A percentile compares a stretch with the other conserved stretches of the same genome.
Evolutionary conservation across 2,888 invertebrate genomes (phyloP).

Genomic region (Hypomecis atomaria): DNA sequence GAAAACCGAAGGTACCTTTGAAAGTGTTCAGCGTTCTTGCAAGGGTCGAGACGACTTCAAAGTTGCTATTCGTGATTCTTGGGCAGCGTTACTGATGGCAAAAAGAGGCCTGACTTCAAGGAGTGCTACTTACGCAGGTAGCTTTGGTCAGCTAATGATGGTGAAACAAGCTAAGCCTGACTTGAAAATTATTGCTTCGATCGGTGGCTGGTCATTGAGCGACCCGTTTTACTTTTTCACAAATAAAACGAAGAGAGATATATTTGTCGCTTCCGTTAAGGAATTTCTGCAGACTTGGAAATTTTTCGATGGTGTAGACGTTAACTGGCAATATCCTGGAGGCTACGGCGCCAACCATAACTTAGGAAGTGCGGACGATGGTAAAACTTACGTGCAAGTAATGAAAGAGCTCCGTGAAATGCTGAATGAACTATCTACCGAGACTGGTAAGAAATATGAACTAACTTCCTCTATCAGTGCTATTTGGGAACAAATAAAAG

Average conservation of each 20-base stretch:
- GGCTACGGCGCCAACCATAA: slow-evolving; percentile 80
- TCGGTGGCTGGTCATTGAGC: slow-evolving; percentile 78
- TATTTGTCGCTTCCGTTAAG: slow-evolving; percentile 76
- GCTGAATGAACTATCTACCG: slow-evolving; percentile 70
- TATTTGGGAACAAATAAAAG: slow-evolving; percentile 80
- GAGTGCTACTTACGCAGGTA: slow-evolving; percentile 81
- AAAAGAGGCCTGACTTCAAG: slow-evolving; percentile 75
- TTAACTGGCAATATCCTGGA: slow-evolving; percentile 82
- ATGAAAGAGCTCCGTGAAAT: slow-evolving; percentile 78
- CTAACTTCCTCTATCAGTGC: slow-evolving; percentile 79
- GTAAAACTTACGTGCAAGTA: slow-evolving; percentile 68
- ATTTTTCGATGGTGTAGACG: slow-evolving; percentile 80
- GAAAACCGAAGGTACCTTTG: slow-evolving; percentile 79
- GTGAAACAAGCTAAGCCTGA: slow-evolving; percentile 77
- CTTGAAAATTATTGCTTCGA: slow-evolving; percentile 74
- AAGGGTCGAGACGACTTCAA: slow-evolving; percentile 79
- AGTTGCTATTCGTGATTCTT: slow-evolving; percentile 79
- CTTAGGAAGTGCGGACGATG: slow-evolving; percentile 74
- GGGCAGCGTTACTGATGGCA: slow-evolving; percentile 80
- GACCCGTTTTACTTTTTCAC: slow-evolving; percentile 80
- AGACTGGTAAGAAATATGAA: slow-evolving; percentile 76
- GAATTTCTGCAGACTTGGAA: slow-evolving; percentile 80
- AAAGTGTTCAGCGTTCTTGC: slow-evolving; percentile 77
- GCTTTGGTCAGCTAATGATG: slow-evolving; percentile 79
- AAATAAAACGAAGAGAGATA: slow-evolving; percentile 69